Evolutionary conservation across 2,797 vertebrate genomes (phyloP).

Genomic region (Acanthurus lineatus): DNA sequence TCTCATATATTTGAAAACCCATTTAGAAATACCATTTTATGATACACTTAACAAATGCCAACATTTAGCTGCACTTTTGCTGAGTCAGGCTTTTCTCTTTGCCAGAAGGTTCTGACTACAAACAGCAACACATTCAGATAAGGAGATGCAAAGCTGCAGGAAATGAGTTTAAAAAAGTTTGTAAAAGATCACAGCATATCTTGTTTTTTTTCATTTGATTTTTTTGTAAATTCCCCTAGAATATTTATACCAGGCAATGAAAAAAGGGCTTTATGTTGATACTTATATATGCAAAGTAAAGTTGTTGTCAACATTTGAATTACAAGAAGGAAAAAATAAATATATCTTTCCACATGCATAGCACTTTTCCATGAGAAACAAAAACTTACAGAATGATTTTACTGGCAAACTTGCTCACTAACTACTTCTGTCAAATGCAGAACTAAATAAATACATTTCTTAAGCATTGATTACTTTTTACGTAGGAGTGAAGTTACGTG

Average conservation of each 20-base stretch:
- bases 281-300: background rate
- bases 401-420: background rate
- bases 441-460: background rate
- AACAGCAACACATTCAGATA: background rate
- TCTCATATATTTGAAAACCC: background rate
- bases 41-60: background rate
- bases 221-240: background rate
- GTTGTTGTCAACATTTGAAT: background rate
- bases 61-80: background rate
- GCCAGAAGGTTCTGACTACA: background rate
- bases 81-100: background rate
- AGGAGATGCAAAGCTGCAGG: background rate
- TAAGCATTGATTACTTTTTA: background rate
- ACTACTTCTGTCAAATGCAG: background rate
- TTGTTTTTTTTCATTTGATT: background rate
- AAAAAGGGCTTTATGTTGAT: too few relatives aligned
- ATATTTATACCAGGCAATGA: background rate
- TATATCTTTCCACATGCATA: background rate
- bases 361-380: background rate
- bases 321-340: background rate
- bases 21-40: background rate
- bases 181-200: too few relatives aligned
- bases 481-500: background rate
- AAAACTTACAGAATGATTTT: background rate
- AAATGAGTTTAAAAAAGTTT: background rate